Evolutionary conservation across 2,888 invertebrate species (phyloP).

Genomic region (Stenurella melanura): DNA sequence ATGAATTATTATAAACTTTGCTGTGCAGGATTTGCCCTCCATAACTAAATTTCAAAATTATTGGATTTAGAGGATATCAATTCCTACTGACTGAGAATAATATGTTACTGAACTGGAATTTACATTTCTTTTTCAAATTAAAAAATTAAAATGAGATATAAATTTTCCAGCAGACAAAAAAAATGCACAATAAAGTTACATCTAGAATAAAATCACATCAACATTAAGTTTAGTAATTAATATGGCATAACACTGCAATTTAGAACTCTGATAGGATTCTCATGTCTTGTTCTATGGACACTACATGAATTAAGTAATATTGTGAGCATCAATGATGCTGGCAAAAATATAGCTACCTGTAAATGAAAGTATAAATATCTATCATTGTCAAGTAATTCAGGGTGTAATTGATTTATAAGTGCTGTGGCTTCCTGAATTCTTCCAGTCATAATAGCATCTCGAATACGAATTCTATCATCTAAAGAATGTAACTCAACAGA

Average conservation of each 20-base stretch:
- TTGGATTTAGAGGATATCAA: too few species aligned
- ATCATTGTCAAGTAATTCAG: conserved; percentile 95
- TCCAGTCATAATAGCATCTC: conserved; percentile 95
- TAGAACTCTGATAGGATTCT: neutral
- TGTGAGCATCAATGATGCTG: neutral
- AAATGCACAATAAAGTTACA: too few species aligned
- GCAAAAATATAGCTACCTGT: conserved; percentile 77
- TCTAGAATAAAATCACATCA: too few species aligned
- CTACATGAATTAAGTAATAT: neutral
- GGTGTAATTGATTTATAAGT: conserved; percentile 94
- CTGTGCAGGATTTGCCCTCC: too few species aligned
- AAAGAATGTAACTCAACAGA: conserved; percentile 87
- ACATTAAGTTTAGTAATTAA: too few species aligned
- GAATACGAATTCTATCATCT: conserved; percentile 93
- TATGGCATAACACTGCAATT: neutral
- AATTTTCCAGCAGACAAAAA: too few species aligned
- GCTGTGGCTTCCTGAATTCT: conserved; percentile 94
- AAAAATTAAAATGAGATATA: too few species aligned
- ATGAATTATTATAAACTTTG: too few species aligned
- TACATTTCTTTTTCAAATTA: too few species aligned
- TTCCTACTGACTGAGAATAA: too few species aligned
- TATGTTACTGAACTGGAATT: too few species aligned
- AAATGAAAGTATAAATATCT: conserved; percentile 96
- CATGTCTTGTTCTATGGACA: neutral
- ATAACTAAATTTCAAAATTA: too few species aligned